Percentiles rank a stretch among this genome's conserved stretches.
phyloP scores from a whole-genome alignment of 2,113 vertebrate genomes.

The Chelonoidis abingdonii region DNA sequence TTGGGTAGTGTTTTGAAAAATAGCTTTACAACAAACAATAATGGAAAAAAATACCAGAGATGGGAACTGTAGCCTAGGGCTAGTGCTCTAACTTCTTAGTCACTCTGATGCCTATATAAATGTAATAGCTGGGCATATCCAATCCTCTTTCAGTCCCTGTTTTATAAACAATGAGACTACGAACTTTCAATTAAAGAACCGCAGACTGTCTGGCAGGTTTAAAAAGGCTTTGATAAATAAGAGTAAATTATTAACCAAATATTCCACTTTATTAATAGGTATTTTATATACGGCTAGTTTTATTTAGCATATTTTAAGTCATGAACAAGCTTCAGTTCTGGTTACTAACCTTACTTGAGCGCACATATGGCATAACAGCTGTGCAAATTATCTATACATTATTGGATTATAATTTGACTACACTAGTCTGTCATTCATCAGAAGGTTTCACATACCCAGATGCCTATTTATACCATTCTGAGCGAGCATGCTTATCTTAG shows the following conservation, averaged over 20 bases:
- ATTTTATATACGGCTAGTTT: neutral
- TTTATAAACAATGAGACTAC: neutral
- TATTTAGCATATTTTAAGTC: neutral
- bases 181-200: neutral
- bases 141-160: neutral
- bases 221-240: neutral
- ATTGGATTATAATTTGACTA: neutral
- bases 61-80: neutral
- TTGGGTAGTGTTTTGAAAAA: neutral
- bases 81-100: neutral
- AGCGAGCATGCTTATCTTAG: neutral
- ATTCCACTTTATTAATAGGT: neutral
- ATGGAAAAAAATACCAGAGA: neutral
- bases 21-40: neutral
- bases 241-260: neutral
- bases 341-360: neutral
- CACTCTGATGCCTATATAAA: neutral
- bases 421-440: neutral
- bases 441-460: neutral
- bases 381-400: neutral
- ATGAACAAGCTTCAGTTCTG: neutral
- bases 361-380: neutral
- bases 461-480: neutral
- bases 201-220: neutral
- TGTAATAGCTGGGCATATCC: neutral